A percentile compares a stretch with the other conserved stretches of the same genome.
These are phyloP conservation scores for Carollia perspicillata DNA, from an alignment of 2,113 vertebrate species.

Conservation along the genomic window DNA sequence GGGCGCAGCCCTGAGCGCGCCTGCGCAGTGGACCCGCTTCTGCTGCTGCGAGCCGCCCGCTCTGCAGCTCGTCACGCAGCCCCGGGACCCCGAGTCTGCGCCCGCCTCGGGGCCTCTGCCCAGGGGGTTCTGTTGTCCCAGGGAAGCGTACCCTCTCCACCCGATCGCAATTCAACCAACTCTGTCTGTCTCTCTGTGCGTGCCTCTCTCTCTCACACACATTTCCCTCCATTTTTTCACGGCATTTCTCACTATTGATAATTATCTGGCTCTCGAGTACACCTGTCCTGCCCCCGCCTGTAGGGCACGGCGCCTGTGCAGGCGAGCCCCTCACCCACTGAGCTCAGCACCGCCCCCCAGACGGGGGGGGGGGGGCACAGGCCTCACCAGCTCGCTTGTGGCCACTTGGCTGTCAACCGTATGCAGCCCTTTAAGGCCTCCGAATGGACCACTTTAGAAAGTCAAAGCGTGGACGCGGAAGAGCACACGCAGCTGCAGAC, in stretches of 20 bases:
- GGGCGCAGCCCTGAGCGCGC: neutral
- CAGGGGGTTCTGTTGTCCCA: neutral
- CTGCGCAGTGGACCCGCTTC: neutral
- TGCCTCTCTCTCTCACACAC: neutral
- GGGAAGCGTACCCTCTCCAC: neutral
- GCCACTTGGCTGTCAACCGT: neutral
- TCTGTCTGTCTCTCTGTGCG: neutral
- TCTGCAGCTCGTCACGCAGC: neutral
- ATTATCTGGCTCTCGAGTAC: neutral
- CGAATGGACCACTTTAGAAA: neutral
- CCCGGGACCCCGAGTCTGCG: neutral
- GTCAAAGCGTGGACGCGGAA: neutral
- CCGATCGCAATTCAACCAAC: neutral
- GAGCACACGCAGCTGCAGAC: neutral
- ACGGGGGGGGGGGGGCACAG: neutral
- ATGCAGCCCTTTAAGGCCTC: neutral
- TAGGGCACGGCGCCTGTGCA: neutral
- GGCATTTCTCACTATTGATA: neutral
- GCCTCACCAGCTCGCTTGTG: neutral
- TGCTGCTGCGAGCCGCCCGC: neutral
- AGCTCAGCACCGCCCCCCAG: neutral
- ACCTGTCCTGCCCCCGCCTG: neutral
- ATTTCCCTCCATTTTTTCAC: neutral
- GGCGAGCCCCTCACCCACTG: neutral
- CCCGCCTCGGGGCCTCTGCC: neutral